Base-by-base conservation (phyloP, 2,888 invertebrate genomes). In the Synanthedon myopaeformis region DNA sequence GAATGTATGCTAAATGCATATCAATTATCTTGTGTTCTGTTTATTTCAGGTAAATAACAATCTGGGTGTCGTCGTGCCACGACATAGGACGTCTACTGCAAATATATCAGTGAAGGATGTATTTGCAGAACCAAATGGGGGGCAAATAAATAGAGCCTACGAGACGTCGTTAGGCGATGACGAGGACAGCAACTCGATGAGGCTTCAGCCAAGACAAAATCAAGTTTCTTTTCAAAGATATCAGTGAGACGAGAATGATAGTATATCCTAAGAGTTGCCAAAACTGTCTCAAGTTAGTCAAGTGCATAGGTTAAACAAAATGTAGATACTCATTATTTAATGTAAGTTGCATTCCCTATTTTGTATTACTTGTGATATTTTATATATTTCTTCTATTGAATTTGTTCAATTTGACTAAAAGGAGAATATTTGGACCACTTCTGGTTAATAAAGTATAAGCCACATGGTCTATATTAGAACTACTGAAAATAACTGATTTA, bases 71-170 rank as follows among this genome's bases (percentile, higher is more conserved):
- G 23, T 23, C 10, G 87, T 83, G 35, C 89, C 93, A 14, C 92
- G 92, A 56, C 93, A 93, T 54, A 89, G 95, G 52, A 90, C 91
- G 56, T 95, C 95, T 45, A 94, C 92, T 58, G 92, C 93, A 0
- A 93, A 93, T 65, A 93, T 93, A 61, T 93, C 92, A 61, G 92
- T 94, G 6, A 94, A 95, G 66, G 94, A 95, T 59, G 92, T 95
- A 0, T 95, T 95, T 64, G 88, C 86, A 3, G 93, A 92, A 72
- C 92, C 91, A 0, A 91, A 90, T 58, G 90, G 89, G 57, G 95
- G 95, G 53, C 95, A 92, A 70, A 86, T 93, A 4, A 95, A 95
- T 78, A 89, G 92, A 62, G 95, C 91, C 3, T 95, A 93, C 70
- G 94, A 95, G 69, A 91, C 89, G 10, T 88, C 90, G 1, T 62